phyloP scores from a whole-genome alignment of 2,113 vertebrate genomes.

The Gavialis gangeticus region DNA sequence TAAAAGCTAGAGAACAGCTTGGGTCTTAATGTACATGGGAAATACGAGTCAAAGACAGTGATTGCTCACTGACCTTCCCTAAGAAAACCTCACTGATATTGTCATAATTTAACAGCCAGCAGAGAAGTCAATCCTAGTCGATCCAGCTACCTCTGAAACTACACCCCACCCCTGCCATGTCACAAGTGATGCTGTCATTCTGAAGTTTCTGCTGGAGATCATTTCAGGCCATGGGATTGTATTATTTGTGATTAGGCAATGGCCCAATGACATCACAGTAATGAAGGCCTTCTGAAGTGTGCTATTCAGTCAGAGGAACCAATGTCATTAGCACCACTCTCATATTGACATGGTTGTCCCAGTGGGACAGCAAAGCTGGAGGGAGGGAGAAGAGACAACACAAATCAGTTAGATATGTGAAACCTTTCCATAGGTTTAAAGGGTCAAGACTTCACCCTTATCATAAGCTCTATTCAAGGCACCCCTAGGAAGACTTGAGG shows the following conservation, averaged over 20 bases:
- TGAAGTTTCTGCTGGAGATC: neutral
- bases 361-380: neutral
- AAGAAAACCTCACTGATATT: neutral
- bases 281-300: constrained; percentile 19
- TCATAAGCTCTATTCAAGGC: neutral
- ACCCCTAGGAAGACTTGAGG: too few relatives aligned
- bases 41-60: neutral
- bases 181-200: neutral
- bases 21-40: neutral
- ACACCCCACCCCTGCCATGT: too few relatives aligned
- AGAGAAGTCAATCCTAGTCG: neutral
- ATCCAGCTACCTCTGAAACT: neutral
- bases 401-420: neutral
- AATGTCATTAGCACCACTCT: neutral
- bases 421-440: neutral
- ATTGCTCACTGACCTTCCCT: neutral
- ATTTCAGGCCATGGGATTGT: neutral
- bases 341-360: neutral
- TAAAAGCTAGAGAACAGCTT: too few relatives aligned
- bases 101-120: neutral
- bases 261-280: neutral
- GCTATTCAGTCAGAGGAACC: constrained; percentile 47
- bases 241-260: constrained; percentile 2
- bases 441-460: neutral
- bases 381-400: neutral